Evolutionary conservation across 2,888 invertebrate genomes (phyloP).

Genomic region (Hypercompe scribonia): DNA sequence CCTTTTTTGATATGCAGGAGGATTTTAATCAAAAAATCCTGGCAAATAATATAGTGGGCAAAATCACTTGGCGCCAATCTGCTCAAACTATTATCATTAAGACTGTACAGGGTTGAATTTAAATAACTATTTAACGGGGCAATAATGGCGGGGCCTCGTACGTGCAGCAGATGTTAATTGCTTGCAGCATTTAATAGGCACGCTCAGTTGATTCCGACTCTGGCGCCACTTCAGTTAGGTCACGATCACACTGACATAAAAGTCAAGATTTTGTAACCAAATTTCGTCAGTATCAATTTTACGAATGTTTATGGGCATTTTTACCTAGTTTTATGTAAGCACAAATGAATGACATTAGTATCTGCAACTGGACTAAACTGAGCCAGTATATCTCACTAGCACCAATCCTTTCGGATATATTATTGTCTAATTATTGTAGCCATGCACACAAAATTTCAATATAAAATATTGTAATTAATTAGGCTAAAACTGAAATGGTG

Average conservation of each 20-base stretch:
- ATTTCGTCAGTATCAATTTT: slow-evolving; percentile 25
- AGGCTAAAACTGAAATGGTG: no score
- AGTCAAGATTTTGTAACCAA: slow-evolving; percentile 37
- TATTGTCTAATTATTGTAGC: no score
- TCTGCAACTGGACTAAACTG: no score
- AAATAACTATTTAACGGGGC: slow-evolving; percentile 78
- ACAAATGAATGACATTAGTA: no score
- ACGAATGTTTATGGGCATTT: no score
- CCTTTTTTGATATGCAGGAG: no score
- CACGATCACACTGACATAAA: slow-evolving; percentile 47
- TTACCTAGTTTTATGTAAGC: no score
- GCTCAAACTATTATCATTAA: slow-evolving; percentile 56
- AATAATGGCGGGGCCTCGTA: slow-evolving; percentile 64
- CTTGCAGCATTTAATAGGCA: slow-evolving; percentile 74
- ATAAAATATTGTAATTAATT: no score
- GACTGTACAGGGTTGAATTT: slow-evolving; percentile 67
- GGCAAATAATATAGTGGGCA: slow-evolving; percentile 26
- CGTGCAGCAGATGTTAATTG: slow-evolving; percentile 78
- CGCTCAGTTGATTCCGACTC: slow-evolving; percentile 49
- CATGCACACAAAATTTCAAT: no score
- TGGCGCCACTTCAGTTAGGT: slow-evolving; percentile 46
- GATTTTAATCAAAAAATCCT: slow-evolving; percentile 39
- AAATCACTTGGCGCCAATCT: slow-evolving; percentile 59
- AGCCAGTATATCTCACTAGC: no score
- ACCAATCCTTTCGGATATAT: no score